Conservation (phyloP, 2,113 vertebrate species). For the Pseudois nayaur region DNA sequence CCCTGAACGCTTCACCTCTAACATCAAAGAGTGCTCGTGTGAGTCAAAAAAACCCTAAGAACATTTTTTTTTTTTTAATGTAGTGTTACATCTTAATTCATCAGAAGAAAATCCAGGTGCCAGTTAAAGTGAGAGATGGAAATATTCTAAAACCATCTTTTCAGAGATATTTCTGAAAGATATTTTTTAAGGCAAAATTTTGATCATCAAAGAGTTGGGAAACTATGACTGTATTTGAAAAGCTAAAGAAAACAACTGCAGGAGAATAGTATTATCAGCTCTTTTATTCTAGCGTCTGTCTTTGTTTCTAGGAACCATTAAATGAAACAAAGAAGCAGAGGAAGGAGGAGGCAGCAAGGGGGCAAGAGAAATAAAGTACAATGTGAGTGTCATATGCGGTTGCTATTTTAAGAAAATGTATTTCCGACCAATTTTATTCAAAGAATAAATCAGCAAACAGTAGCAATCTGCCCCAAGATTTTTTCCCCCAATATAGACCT, state of each 20-base stretch:
- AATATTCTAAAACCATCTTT: slow-evolving; percentile 9
- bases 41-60: not conserved
- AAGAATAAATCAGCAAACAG: slow-evolving; percentile 31
- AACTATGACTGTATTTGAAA: not conserved
- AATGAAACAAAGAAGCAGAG: not conserved
- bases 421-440: slow-evolving; percentile 45
- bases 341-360: not conserved
- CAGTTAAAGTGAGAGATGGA: not conserved
- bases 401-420: slow-evolving; percentile 38
- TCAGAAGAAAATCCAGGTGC: not conserved
- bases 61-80: not conserved
- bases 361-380: not conserved
- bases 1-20: not conserved
- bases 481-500: not conserved
- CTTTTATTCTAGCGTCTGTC: not conserved
- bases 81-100: not conserved
- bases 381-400: not conserved
- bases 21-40: not conserved
- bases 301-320: slow-evolving; percentile 32
- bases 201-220: slow-evolving; percentile 1
- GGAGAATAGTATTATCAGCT: not conserved
- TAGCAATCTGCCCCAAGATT: not conserved
- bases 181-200: slow-evolving; percentile 32
- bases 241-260: not conserved
- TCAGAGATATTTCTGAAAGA: not conserved